These are phyloP conservation scores for Bovichtus diacanthus DNA, from an alignment of 2,797 vertebrate genomes.

Conservation along the genomic window DNA sequence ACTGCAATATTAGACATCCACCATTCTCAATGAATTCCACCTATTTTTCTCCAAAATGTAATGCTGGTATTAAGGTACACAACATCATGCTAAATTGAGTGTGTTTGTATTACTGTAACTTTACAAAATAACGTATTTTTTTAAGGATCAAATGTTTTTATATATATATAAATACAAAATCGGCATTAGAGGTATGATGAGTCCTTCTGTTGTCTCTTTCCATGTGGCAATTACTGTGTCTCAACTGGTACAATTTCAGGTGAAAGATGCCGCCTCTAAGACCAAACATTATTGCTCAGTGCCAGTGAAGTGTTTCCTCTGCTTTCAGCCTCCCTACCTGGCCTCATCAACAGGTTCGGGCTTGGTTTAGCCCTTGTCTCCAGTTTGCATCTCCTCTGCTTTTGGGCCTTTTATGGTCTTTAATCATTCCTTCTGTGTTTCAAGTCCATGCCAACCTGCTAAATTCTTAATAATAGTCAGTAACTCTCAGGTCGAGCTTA, in stretches of 20 bases:
- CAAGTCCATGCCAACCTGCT: conserved; percentile 88
- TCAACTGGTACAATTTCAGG: neutral
- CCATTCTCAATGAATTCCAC: neutral
- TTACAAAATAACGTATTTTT: neutral
- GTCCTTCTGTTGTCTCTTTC: neutral
- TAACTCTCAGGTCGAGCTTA: conserved; percentile 69
- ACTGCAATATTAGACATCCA: neutral
- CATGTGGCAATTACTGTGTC: neutral
- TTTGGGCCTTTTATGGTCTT: conserved; percentile 90
- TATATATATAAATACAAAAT: neutral
- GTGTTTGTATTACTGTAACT: neutral
- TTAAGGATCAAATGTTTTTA: too few relatives aligned
- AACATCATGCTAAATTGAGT: neutral
- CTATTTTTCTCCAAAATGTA: neutral
- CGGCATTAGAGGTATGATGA: neutral
- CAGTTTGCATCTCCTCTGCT: conserved; percentile 89
- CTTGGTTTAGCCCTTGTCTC: conserved; percentile 41
- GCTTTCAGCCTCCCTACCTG: conserved; percentile 17
- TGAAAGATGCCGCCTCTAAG: conserved; percentile 6
- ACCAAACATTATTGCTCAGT: conserved; percentile 3
- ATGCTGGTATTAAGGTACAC: neutral
- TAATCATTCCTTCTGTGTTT: conserved; percentile 92
- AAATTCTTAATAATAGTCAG: conserved; percentile 94
- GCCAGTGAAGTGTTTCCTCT: conserved; percentile 5
- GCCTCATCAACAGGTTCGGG: conserved; percentile 63